Base-by-base conservation (phyloP, 2,888 invertebrate genomes). In the Ennomos quercinarius region DNA sequence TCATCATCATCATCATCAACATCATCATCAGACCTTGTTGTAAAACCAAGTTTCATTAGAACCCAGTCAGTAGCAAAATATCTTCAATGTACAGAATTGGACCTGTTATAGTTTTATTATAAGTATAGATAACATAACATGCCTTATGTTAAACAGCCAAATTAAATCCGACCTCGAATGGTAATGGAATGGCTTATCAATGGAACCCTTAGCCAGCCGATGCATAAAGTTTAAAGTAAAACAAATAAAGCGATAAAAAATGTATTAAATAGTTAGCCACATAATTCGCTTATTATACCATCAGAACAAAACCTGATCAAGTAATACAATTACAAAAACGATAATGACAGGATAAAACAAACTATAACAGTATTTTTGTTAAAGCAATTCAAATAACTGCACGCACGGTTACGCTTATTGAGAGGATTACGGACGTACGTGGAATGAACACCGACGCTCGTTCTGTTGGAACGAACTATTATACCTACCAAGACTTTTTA, bases 321-420 rank as follows among this genome's bases (percentile, higher is more conserved):
- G 64, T 74, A 70, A 72, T 76, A 73, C 74, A 74, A 73, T 77
- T 66, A 72, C 68, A 66, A 67, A 71, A 78, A 77, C 67, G 76
- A 66, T 72, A 71, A 73, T 74, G 74, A 59, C 42, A 66, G 67
- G 73, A 78, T 76, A 80, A 81, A 82, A 72, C 72, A 69, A 73
- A 77, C 76, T 72, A 74, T 73, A 71, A 75, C 77, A 76, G 76
- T 84, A 88, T 83, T 80, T 86, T 81, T 80, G 76, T 76, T 80
- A 77, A 79, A 84, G 81, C 84, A 80, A 84, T 85, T 80, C 78
- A 84, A 84, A 86, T 90, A 85, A 84, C 73, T 71, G 82, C 72
- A 84, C 85, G 87, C 84, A 82, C 85, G 81, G 83, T 84, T 84
- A 86, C 83, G 74, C 85, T 87, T 85, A 89, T 88, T 78, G 86